phyloP scores from a whole-genome alignment of 2,113 vertebrate genomes.

The Eleginops maclovinus region DNA sequence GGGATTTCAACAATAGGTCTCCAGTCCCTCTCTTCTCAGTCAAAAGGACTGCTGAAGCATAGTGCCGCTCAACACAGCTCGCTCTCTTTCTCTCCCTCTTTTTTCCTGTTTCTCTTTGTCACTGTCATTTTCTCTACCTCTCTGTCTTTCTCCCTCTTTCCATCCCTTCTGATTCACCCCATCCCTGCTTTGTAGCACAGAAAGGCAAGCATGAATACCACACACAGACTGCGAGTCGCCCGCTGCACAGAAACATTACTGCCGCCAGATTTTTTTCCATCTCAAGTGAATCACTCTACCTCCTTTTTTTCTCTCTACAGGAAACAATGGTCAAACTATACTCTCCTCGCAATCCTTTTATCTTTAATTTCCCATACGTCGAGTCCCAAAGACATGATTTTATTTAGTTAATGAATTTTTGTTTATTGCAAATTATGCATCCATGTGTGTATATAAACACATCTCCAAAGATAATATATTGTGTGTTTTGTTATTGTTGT shows the following conservation, averaged over 20 bases:
- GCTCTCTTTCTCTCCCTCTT: constrained; percentile 37
- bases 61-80: constrained; percentile 54
- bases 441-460: neutral
- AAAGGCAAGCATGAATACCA: constrained; percentile 78
- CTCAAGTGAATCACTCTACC: constrained; percentile 66
- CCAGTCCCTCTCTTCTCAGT: constrained; percentile 64
- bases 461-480: neutral
- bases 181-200: constrained; percentile 65
- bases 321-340: constrained; percentile 53
- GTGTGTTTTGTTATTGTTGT: neutral
- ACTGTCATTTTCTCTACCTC: constrained; percentile 52
- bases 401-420: constrained; percentile 8
- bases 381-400: neutral
- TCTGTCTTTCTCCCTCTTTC: constrained; percentile 53
- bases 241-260: constrained; percentile 66
- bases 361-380: constrained; percentile 29
- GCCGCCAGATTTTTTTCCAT: constrained; percentile 77
- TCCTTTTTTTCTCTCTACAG: constrained; percentile 31
- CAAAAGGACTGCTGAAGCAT: constrained; percentile 79
- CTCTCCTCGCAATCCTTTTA: constrained; percentile 40
- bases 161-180: constrained; percentile 55
- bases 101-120: constrained; percentile 57
- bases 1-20: constrained; percentile 67
- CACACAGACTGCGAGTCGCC: constrained; percentile 81
- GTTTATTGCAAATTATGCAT: constrained; percentile 9